These are phyloP conservation scores for Prenolepis imparis DNA, from an alignment of 2,888 invertebrate species.

Conservation along the genomic window DNA sequence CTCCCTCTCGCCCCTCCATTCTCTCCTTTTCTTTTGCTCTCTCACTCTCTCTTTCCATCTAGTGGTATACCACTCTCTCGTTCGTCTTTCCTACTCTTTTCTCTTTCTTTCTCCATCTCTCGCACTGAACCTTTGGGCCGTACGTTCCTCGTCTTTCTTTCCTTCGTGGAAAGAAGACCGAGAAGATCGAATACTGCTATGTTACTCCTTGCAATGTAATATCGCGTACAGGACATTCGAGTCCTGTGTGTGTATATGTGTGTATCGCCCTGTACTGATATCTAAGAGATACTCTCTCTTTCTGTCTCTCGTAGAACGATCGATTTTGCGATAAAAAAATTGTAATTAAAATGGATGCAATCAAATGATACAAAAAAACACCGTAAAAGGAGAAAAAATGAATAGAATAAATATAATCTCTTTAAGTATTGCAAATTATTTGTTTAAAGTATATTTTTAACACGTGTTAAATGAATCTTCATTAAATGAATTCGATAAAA, in stretches of 20 bases:
- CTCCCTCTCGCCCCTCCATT: conserved; percentile 45
- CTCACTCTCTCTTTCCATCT: conserved; percentile 20
- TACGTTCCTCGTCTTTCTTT: conserved; percentile 53
- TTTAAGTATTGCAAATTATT: neutral
- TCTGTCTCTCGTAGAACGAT: neutral
- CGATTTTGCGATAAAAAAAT: neutral
- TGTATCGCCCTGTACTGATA: conserved; percentile 15
- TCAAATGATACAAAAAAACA: neutral
- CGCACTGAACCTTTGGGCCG: conserved; percentile 24
- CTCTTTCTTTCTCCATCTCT: conserved; percentile 48
- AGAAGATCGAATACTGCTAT: conserved; percentile 34
- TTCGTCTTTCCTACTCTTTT: conserved; percentile 22
- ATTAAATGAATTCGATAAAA: neutral
- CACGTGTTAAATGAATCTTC: neutral
- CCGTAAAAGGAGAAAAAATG: neutral
- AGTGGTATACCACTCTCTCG: conserved; percentile 50
- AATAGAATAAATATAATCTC: neutral
- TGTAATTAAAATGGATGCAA: neutral
- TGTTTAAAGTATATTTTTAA: neutral
- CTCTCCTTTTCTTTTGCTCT: conserved; percentile 46
- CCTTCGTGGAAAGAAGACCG: conserved; percentile 42
- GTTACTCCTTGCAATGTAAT: conserved; percentile 23
- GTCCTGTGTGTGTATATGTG: too few species aligned
- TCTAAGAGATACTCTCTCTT: conserved; percentile 20
- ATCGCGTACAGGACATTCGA: conserved; percentile 36